Percentiles rank a stretch among this genome's conserved stretches.
phyloP scores from a whole-genome alignment of 2,797 vertebrate species.

The Pangasius krempfi region DNA sequence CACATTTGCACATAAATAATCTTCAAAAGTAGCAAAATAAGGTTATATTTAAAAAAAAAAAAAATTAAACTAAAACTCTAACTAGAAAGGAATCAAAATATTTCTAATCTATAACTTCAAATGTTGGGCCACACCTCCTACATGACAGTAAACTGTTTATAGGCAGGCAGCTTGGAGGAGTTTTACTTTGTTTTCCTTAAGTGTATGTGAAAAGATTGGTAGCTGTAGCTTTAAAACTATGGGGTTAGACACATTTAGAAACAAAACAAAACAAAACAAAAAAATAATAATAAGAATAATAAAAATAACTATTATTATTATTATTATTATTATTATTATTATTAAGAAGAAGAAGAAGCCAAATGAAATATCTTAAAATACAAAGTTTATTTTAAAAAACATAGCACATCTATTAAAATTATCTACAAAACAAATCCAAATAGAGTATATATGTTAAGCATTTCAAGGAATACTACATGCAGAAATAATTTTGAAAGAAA shows the following conservation, averaged over 20 bases:
- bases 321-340: background rate
- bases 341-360: background rate
- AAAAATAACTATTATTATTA: background rate
- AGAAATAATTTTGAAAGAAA: background rate
- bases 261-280: background rate
- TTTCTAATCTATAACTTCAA: background rate
- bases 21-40: background rate
- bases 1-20: background rate
- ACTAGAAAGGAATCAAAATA: background rate
- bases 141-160: background rate
- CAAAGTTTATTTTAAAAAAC: background rate
- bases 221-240: background rate
- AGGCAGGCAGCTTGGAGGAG: background rate
- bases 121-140: background rate
- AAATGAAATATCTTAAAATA: background rate
- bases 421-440: background rate
- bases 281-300: too few species aligned
- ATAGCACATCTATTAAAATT: background rate
- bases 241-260: background rate
- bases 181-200: background rate
- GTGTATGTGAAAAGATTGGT: background rate
- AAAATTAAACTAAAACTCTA: background rate
- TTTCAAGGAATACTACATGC: background rate
- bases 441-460: background rate
- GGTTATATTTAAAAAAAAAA: background rate